Conservation (phyloP, 2,113 vertebrate genomes). For the Albula goreensis region DNA sequence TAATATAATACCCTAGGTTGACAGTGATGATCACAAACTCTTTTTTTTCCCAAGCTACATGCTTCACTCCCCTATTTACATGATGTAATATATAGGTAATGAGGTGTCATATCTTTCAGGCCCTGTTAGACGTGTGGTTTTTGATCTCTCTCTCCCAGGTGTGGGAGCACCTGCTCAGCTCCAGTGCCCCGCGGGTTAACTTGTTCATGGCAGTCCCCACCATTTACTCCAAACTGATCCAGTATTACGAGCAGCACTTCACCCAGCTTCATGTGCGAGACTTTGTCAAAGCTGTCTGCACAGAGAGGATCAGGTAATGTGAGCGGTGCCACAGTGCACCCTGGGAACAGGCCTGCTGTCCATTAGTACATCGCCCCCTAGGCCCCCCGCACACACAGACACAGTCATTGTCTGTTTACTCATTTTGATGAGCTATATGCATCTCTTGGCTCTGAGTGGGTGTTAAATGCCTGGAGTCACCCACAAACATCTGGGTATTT, state of each 20-base stretch:
- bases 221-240: conserved; percentile 85
- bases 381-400: too few species aligned
- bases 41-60: conserved; percentile 20
- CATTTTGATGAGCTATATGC: too few species aligned
- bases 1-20: conserved; percentile 32
- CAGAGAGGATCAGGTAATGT: conserved; percentile 82
- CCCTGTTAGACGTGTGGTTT: conserved; percentile 26
- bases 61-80: conserved; percentile 47
- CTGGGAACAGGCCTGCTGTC: not conserved
- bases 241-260: conserved; percentile 79
- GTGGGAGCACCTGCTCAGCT: conserved; percentile 79
- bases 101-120: not conserved
- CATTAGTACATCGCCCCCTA: not conserved
- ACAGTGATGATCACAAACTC: conserved; percentile 44
- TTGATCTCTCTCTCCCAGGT: conserved; percentile 63
- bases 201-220: conserved; percentile 97
- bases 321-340: not conserved
- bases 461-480: too few species aligned
- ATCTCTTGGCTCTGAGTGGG: too few species aligned
- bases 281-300: conserved; percentile 82
- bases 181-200: conserved; percentile 68
- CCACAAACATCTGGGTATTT: too few species aligned
- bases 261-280: conserved; percentile 78
- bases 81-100: conserved; percentile 47
- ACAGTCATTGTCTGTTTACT: too few species aligned